Conservation (phyloP, 1,140 invertebrate genomes). For the Pectinophora gossypiella region DNA sequence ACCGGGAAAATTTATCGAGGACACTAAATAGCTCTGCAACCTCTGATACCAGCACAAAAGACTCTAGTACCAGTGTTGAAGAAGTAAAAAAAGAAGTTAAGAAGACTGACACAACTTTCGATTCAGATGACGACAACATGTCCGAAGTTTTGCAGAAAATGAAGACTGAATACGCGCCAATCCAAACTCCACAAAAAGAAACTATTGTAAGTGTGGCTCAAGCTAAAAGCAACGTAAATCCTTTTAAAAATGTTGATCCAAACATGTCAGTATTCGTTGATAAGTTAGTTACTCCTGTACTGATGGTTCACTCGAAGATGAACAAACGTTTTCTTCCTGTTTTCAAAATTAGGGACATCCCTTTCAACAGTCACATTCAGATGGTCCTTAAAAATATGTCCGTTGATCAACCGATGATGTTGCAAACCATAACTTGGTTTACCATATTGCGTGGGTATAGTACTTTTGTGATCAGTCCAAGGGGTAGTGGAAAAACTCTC, state of each 20-base stretch:
- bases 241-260: slow-evolving; percentile 50
- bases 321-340: slow-evolving; percentile 42
- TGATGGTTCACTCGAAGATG: slow-evolving; percentile 60
- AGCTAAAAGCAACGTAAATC: slow-evolving; percentile 37
- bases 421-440: slow-evolving; percentile 70
- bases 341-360: slow-evolving; percentile 37
- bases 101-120: background rate
- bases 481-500: slow-evolving; percentile 71
- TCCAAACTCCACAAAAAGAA: slow-evolving; percentile 7
- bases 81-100: slow-evolving; percentile 1
- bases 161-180: slow-evolving; percentile 5
- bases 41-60: slow-evolving; percentile 22
- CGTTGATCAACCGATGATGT: slow-evolving; percentile 38
- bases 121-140: slow-evolving; percentile 25
- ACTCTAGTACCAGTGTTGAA: slow-evolving; percentile 16
- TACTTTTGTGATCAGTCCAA: slow-evolving; percentile 59
- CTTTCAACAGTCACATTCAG: slow-evolving; percentile 46
- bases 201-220: background rate
- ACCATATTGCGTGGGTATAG: slow-evolving; percentile 66
- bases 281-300: slow-evolving; percentile 45
- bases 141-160: slow-evolving; percentile 17
- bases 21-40: slow-evolving; percentile 7
- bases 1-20: slow-evolving; percentile 11
- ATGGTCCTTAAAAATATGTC: slow-evolving; percentile 37
- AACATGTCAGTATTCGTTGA: slow-evolving; percentile 53